Conservation (phyloP, 1,140 invertebrate genomes). For the Fragariocoptes setiger region DNA sequence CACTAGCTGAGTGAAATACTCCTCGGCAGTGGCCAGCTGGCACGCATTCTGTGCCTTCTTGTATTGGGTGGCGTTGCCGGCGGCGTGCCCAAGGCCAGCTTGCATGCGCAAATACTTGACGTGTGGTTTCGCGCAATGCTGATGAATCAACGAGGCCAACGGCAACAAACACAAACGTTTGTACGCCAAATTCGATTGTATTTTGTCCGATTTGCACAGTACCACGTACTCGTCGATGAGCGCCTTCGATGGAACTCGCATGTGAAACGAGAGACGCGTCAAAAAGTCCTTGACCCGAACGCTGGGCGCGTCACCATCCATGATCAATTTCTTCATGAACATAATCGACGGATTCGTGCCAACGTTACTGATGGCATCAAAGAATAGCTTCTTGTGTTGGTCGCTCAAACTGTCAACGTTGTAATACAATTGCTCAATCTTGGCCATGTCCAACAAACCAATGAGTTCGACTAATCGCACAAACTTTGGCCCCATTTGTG, state of each 20-base stretch:
- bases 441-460: neutral
- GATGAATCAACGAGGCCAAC: neutral
- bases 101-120: neutral
- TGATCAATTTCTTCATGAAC: conserved; percentile 5
- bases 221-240: conserved; percentile 4
- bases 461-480: neutral
- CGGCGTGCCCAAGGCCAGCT: too few relatives aligned
- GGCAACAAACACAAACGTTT: neutral
- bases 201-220: neutral
- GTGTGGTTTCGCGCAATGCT: neutral
- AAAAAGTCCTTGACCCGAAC: conserved; percentile 4
- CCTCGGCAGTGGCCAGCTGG: neutral
- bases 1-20: neutral
- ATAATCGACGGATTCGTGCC: conserved; percentile 8
- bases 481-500: neutral
- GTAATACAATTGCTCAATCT: neutral
- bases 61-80: neutral
- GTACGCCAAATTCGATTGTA: neutral
- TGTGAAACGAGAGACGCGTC: conserved; percentile 2
- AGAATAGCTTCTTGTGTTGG: conserved; percentile 5
- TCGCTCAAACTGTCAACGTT: neutral
- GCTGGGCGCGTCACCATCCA: neutral
- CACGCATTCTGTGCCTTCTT: neutral
- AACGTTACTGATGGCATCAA: conserved; percentile 1
- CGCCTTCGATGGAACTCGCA: conserved; percentile 4